A percentile compares a stretch with the other conserved stretches of the same genome.
Conservation (phyloP, 2,797 vertebrate genomes). For the Mormyrus hasselquistii region DNA sequence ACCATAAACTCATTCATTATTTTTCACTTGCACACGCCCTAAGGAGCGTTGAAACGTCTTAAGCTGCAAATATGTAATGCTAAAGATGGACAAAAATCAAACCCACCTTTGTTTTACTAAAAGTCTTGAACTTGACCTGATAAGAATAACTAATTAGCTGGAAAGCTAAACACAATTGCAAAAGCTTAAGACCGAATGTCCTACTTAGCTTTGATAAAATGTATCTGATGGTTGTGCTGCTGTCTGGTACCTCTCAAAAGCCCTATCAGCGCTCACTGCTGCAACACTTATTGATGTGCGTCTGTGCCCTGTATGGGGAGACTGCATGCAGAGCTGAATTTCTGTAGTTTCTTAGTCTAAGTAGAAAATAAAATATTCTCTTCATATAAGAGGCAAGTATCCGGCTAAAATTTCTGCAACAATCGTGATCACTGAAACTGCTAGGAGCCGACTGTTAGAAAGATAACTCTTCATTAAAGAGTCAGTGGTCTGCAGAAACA, state of each 20-base stretch:
- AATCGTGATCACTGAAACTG: background rate
- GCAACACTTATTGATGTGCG: background rate
- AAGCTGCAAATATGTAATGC: background rate
- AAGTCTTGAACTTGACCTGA: background rate
- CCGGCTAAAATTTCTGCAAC: background rate
- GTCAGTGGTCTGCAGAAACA: background rate
- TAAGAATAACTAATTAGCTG: background rate
- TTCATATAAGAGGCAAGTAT: background rate
- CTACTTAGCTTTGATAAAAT: background rate
- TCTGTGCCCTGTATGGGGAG: background rate
- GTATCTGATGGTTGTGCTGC: background rate
- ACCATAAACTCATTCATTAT: background rate
- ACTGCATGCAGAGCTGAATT: background rate
- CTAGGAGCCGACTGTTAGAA: background rate
- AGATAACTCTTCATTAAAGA: background rate
- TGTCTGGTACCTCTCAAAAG: background rate
- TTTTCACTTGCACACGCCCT: background rate
- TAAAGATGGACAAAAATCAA: background rate
- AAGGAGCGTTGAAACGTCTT: background rate
- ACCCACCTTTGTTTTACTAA: background rate
- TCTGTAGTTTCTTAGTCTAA: background rate
- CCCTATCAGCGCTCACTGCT: background rate
- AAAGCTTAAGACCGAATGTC: background rate
- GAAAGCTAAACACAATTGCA: background rate
- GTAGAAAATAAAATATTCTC: background rate